Conservation (phyloP, 1,140 invertebrate species). For the Maniola jurtina region DNA sequence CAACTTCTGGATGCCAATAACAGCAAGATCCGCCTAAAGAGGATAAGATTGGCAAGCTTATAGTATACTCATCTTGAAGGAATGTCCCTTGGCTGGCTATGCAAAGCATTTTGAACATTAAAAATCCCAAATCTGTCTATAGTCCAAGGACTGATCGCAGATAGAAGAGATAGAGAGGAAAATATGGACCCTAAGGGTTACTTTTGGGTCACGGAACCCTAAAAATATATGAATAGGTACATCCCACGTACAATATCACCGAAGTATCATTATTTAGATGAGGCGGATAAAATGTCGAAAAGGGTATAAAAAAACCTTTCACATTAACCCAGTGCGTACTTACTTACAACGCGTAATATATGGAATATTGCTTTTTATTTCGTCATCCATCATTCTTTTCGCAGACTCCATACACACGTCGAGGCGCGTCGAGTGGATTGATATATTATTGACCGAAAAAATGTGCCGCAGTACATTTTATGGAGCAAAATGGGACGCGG, state of each 20-base stretch:
- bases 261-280: conserved; percentile 12
- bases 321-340: conserved; percentile 24
- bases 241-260: background rate
- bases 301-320: conserved; percentile 12
- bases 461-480: conserved; percentile 27
- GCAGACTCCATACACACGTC: conserved; percentile 25
- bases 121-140: too few relatives aligned
- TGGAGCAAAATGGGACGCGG: background rate
- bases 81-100: too few relatives aligned
- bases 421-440: conserved; percentile 30
- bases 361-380: conserved; percentile 34
- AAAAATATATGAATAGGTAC: too few relatives aligned
- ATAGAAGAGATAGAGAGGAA: too few relatives aligned
- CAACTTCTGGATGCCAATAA: too few relatives aligned
- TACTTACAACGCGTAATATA: conserved; percentile 23
- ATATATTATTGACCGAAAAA: conserved; percentile 37
- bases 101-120: too few relatives aligned
- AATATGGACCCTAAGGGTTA: too few relatives aligned
- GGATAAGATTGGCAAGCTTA: too few relatives aligned
- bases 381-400: conserved; percentile 37
- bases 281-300: conserved; percentile 3
- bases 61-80: too few relatives aligned
- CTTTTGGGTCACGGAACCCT: too few relatives aligned
- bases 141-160: too few relatives aligned
- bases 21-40: too few relatives aligned